phyloP scores from a whole-genome alignment of 2,888 invertebrate species.

The Lottia gigantea region DNA sequence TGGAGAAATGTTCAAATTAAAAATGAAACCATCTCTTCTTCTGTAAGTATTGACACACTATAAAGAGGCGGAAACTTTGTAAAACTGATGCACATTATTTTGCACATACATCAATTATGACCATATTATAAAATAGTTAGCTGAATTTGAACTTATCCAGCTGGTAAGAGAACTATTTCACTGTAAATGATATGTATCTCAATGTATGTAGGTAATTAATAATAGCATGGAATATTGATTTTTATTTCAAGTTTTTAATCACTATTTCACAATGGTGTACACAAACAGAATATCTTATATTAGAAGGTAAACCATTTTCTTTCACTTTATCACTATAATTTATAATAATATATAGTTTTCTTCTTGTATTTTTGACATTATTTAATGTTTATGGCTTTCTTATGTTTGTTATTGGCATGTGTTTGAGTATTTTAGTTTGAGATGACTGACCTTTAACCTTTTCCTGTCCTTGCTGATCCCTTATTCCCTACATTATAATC shows the following conservation, averaged over 20 bases:
- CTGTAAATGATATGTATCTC: not conserved
- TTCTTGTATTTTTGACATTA: no score
- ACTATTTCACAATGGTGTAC: conserved; percentile 51
- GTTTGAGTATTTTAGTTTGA: conserved; percentile 5
- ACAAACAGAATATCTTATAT: conserved; percentile 39
- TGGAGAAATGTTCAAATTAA: conserved; percentile 56
- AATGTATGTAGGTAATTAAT: not conserved
- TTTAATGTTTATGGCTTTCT: no score
- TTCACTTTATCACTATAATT: no score
- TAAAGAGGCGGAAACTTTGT: no score
- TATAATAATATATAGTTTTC: no score
- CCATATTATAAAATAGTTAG: no score
- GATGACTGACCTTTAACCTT: not conserved
- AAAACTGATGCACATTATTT: no score
- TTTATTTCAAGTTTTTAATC: conserved; percentile 42
- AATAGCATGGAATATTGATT: conserved; percentile 2
- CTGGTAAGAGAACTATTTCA: no score
- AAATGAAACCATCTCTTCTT: conserved; percentile 48
- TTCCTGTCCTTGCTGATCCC: not conserved
- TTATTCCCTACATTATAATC: no score
- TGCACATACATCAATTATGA: no score
- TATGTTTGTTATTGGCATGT: not conserved
- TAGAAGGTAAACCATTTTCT: conserved; percentile 40
- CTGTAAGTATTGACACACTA: conserved; percentile 33
- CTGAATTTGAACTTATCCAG: no score